These are phyloP conservation scores for Potamarius usumacintae DNA, from an alignment of 2,113 vertebrate species.

Conservation along the genomic window DNA sequence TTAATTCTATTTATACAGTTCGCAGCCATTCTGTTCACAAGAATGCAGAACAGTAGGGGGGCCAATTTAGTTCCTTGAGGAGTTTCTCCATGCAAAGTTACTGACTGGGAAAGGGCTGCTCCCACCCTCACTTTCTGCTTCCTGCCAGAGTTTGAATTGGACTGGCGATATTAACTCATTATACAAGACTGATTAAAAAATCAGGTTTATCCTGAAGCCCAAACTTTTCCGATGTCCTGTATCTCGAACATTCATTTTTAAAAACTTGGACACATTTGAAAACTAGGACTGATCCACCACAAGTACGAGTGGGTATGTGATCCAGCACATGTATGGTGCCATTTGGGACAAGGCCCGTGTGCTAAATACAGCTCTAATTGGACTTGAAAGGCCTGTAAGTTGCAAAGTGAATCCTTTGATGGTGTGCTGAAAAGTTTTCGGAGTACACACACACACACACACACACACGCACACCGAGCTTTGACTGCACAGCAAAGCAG, in stretches of 20 bases:
- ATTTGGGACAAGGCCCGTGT: neutral
- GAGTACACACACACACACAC: neutral
- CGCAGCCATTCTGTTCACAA: too few species aligned
- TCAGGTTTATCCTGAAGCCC: neutral
- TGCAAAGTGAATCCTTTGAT: neutral
- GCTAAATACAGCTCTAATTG: neutral
- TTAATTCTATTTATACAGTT: too few species aligned
- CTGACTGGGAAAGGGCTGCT: too few species aligned
- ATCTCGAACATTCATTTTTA: neutral
- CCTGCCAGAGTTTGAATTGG: neutral
- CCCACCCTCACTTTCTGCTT: too few species aligned
- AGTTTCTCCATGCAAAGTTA: too few species aligned
- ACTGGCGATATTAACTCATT: neutral
- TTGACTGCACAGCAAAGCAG: constrained; percentile 12
- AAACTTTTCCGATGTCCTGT: neutral
- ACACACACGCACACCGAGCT: neutral
- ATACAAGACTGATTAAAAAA: neutral
- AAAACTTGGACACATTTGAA: neutral
- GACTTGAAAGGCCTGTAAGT: neutral
- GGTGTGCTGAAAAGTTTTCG: neutral
- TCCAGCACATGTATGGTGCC: neutral
- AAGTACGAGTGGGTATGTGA: neutral
- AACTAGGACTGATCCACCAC: neutral
- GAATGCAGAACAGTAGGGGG: too few species aligned
- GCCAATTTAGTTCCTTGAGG: too few species aligned